These are phyloP conservation scores for Zhuqinia jingwanae DNA, from an alignment of 2,888 invertebrate genomes.

Conservation along the genomic window DNA sequence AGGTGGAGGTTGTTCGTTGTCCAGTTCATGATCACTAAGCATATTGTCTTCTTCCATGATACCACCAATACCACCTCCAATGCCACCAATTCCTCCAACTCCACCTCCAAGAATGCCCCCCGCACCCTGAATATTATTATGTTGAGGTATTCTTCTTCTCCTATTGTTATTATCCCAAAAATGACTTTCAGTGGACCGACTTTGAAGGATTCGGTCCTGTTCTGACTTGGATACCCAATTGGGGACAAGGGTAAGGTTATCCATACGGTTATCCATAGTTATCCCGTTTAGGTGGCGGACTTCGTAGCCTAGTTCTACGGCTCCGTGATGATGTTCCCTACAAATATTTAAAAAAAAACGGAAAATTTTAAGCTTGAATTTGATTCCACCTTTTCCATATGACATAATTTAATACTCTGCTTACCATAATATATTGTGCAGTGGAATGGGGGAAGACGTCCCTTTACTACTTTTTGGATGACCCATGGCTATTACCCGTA, in stretches of 20 bases:
- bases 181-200: constrained; percentile 75
- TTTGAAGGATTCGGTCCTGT: constrained; percentile 76
- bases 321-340: constrained; percentile 83
- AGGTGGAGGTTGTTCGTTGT: constrained; percentile 23
- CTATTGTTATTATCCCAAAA: constrained; percentile 74
- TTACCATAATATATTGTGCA: constrained; percentile 82
- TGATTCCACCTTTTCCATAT: no score
- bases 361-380: neutral
- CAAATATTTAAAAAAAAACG: constrained; percentile 5
- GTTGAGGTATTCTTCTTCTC: neutral
- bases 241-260: constrained; percentile 81
- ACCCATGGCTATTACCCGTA: constrained; percentile 82
- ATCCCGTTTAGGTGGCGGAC: constrained; percentile 82
- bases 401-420: constrained; percentile 56
- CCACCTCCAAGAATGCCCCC: neutral
- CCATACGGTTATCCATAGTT: constrained; percentile 83
- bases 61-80: neutral
- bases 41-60: constrained; percentile 58
- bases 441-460: constrained; percentile 75
- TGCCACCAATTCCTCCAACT: constrained; percentile 35
- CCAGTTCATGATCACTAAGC: constrained; percentile 71
- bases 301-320: constrained; percentile 82
- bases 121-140: neutral
- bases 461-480: constrained; percentile 75
- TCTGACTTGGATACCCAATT: constrained; percentile 79